These are phyloP conservation scores for human (Homo sapiens) DNA, from an alignment of 2,113 vertebrate species.

Conservation along the genomic window DNA sequence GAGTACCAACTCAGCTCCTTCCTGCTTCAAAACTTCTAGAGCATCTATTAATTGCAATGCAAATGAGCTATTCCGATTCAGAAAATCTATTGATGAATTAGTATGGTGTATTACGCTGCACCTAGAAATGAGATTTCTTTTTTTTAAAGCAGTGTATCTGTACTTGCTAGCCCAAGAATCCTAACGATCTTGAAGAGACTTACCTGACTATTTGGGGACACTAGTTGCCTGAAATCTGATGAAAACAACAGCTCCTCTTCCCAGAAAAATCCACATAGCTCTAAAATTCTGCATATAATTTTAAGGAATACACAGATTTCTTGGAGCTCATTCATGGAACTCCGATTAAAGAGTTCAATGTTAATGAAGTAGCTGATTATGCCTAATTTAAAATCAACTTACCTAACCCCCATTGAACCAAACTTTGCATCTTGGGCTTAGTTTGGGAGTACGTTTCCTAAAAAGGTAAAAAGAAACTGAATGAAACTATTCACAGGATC, in stretches of 20 bases:
- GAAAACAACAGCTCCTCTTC: neutral
- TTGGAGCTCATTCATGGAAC: neutral
- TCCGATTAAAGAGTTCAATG: neutral
- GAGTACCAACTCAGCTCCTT: neutral
- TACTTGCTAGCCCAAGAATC: slow-evolving; percentile 13
- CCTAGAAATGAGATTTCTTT: neutral
- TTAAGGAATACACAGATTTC: slow-evolving; percentile 53
- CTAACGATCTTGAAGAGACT: slow-evolving; percentile 6
- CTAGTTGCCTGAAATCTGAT: slow-evolving; percentile 33
- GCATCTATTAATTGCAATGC: neutral
- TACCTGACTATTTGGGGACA: neutral
- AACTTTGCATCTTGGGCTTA: slow-evolving; percentile 86
- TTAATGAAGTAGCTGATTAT: slow-evolving; percentile 43
- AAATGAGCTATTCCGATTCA: slow-evolving; percentile 22
- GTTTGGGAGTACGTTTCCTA: slow-evolving; percentile 87
- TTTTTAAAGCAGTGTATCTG: neutral
- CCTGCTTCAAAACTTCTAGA: neutral
- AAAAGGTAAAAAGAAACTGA: slow-evolving; percentile 50
- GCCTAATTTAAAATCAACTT: slow-evolving; percentile 77
- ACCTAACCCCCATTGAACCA: slow-evolving; percentile 89
- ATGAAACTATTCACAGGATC: slow-evolving; percentile 3
- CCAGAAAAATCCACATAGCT: slow-evolving; percentile 46
- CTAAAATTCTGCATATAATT: slow-evolving; percentile 48
- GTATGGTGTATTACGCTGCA: neutral
- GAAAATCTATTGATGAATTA: slow-evolving; percentile 21